Evolutionary conservation across 2,797 vertebrate genomes (phyloP).

Genomic region (Falco concolor): DNA sequence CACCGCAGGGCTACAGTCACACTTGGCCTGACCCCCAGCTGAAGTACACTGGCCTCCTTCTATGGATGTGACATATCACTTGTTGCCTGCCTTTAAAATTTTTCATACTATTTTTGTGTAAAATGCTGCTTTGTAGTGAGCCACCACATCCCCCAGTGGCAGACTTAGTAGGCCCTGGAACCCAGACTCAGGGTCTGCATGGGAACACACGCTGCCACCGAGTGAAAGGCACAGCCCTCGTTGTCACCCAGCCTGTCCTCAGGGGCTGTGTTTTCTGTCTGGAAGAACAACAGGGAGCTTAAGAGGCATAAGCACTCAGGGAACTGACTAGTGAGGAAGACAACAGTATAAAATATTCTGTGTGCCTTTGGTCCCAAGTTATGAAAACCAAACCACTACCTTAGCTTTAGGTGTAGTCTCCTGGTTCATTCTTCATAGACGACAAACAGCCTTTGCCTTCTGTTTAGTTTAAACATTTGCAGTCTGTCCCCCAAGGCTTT

Average conservation of each 20-base stretch:
- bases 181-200: neutral
- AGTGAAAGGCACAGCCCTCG: no score
- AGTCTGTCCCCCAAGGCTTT: neutral
- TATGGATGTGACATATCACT: neutral
- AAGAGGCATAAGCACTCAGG: neutral
- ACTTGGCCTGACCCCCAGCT: neutral
- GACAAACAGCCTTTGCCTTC: neutral
- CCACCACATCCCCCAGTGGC: neutral
- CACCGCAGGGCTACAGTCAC: rapidly evolving
- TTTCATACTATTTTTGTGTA: neutral
- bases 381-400: neutral
- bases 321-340: neutral
- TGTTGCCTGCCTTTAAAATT: neutral
- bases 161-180: neutral
- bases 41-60: rapidly evolving
- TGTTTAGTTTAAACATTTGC: neutral
- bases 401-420: neutral
- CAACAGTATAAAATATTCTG: neutral
- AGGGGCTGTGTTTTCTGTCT: neutral
- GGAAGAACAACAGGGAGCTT: neutral
- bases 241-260: neutral
- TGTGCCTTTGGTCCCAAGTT: neutral
- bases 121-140: neutral
- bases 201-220: neutral
- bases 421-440: neutral